Conservation (phyloP, 2,797 vertebrate genomes). For the Kryptopterus vitreolus region DNA sequence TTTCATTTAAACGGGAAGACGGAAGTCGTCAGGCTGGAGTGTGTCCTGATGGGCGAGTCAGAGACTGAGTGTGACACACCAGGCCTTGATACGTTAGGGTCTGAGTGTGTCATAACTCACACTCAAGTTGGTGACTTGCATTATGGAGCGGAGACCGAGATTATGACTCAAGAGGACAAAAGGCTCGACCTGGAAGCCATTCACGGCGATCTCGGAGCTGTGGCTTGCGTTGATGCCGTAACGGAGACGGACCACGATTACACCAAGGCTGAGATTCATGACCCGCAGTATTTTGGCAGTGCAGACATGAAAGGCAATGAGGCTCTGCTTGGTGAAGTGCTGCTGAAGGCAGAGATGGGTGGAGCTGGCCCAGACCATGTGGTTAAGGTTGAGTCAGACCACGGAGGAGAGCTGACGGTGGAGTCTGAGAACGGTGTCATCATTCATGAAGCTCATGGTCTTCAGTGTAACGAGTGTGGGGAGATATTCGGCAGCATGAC, state of each 20-base stretch:
- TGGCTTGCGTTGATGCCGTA: constrained; percentile 77
- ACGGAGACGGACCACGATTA: constrained; percentile 81
- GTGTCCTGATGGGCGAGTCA: constrained; percentile 84
- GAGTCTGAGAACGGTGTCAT: constrained; percentile 81
- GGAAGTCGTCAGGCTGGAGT: constrained; percentile 83
- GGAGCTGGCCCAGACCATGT: constrained; percentile 67
- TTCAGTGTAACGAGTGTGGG: constrained; percentile 81
- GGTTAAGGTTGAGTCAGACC: constrained; percentile 78
- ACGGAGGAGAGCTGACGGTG: constrained; percentile 78
- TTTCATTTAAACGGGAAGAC: constrained; percentile 68
- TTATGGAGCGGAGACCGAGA: constrained; percentile 80
- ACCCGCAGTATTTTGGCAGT: constrained; percentile 76
- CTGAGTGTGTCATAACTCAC: constrained; percentile 85
- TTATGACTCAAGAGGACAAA: constrained; percentile 80
- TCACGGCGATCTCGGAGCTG: constrained; percentile 75
- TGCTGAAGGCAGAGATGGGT: constrained; percentile 72
- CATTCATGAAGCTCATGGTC: constrained; percentile 80
- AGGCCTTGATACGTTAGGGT: constrained; percentile 83
- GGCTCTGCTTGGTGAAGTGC: constrained; percentile 75
- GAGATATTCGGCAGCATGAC: constrained; percentile 80
- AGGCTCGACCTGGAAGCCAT: constrained; percentile 76
- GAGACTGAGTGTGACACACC: constrained; percentile 86
- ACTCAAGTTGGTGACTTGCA: constrained; percentile 83
- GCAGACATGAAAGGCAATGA: constrained; percentile 70
- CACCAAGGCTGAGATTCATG: constrained; percentile 65